Evolutionary conservation across 2,113 vertebrate species (phyloP), one percentile per base, ranked within the genome.

Genomic region (Sinocyclocheilus maitianheensis): DNA sequence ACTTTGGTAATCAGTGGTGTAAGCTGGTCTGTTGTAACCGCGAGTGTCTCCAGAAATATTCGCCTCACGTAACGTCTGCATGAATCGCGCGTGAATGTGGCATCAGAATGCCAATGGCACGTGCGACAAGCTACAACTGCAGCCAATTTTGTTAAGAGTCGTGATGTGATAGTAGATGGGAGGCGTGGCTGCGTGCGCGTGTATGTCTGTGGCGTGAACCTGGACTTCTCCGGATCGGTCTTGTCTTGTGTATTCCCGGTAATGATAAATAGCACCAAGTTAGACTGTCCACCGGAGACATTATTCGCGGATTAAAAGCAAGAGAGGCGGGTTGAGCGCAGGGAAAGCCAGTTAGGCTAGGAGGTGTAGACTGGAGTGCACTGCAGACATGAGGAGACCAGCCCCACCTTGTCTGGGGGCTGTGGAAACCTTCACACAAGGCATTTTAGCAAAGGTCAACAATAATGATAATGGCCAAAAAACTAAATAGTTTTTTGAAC

Each of bases 371-470:
- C 83, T 65, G 75, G 20, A 77, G 62, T 79, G 58, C 63, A 48
- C 82, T 72, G 82, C 82, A 84, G 81, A 79, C 86, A 60, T 80
- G 86, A 55, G 67, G 76, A 84, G 51, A 71, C 40, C 67, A 74
- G 82, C 86, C 86, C 86, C 86, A 84, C 82, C 86, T 87, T 87
- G 86, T 84, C 86, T 87, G 82, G 86, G 63, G 83, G 58, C 24
- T 53, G 24, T 74, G 34, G 7, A 84, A 43, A 74, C 18, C 18
- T 34, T 58, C 30, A n/a, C 18, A 37, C 18, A 24, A 20, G 24
- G 67, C 46, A 43, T 74, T 69, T 69, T 20, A 16, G 3, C 24
- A 26, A 48, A 63, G 14, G n/a, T 46, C 13, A 30, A 51, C 13
- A 46, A 26, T n/a, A 22, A 2, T 58, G 0, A 26, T n/a, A 22